Evolutionary conservation across 1,140 invertebrate species (phyloP), one percentile per base, ranked within the genome.

Genomic region (Caenorhabditis latens): DNA sequence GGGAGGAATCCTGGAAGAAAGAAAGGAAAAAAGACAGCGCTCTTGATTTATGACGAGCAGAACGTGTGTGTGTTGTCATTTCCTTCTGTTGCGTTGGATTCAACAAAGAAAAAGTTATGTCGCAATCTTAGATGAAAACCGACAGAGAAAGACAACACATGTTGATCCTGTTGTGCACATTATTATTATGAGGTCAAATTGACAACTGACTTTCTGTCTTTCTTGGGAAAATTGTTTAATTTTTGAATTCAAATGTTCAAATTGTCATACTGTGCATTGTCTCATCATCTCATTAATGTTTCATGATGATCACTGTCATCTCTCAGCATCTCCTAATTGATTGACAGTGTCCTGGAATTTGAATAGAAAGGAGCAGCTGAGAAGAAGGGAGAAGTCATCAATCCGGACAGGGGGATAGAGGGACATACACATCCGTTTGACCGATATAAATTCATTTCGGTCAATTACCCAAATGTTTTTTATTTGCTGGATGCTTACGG

Each of bases 381-480:
- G n/a, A n/a, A 19, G 9, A 2, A n/a, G 67, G n/a, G 24, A 50
- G 32, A 50, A 79, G 71, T 50, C 71, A 79, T 79, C 71, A 79
- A 79, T 79, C 46, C 61, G 19, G 19, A 32, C 32, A 32, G 32
- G 32, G 32, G 32, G 32, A 32, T 32, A 63, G 24, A 13, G 61
- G 13, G 16, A 32, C 8, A 9, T 19, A 14, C 46, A 42, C 71
- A 79, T 79, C 71, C 71, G 71, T 79, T 79, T 79, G 71, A 79
- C 71, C 71, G 46, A 48, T 71, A 71, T 71, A 71, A 71, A 48
- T 79, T 79, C 46, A 48, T 40, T 79, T 48, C 71, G 71, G 71
- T 79, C 71, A 42, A 79, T 79, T 79, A 79, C 46, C 46, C 65
- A 13, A 71, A 71, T 71, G 65, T 79, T 79, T 79, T 79, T 79